These are phyloP conservation scores for Pseudochirops cupreus DNA, from an alignment of 2,797 vertebrate genomes.

Conservation along the genomic window DNA sequence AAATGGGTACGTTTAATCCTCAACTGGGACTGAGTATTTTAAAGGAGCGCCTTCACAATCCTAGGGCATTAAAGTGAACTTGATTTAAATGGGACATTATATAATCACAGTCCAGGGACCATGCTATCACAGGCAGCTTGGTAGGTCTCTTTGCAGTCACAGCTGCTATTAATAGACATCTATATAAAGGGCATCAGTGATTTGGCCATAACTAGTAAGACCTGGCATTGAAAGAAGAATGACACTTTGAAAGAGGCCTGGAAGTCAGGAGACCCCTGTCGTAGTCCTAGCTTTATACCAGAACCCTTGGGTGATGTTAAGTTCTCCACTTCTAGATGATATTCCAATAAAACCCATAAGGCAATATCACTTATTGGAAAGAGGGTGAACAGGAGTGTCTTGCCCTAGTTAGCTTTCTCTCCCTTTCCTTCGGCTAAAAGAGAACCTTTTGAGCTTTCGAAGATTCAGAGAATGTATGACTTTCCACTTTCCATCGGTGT, in stretches of 20 bases:
- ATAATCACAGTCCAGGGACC: background rate
- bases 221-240: background rate
- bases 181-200: background rate
- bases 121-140: background rate
- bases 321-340: background rate
- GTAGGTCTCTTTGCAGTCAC: background rate
- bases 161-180: background rate
- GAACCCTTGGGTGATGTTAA: background rate
- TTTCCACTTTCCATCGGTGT: background rate
- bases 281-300: background rate
- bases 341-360: background rate
- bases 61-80: background rate
- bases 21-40: background rate
- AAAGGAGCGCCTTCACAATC: background rate
- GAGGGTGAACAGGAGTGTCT: background rate
- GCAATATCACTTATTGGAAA: background rate
- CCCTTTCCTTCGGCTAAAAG: background rate
- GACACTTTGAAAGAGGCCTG: background rate
- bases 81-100: background rate
- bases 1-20: background rate
- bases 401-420: background rate
- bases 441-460: background rate
- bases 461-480: background rate
- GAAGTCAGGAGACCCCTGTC: slow-evolving; percentile 17
- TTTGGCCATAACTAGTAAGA: background rate